Evolutionary conservation across 2,888 invertebrate species (phyloP), one percentile per base, ranked within the genome.

Genomic region (Augiades crinisus): DNA sequence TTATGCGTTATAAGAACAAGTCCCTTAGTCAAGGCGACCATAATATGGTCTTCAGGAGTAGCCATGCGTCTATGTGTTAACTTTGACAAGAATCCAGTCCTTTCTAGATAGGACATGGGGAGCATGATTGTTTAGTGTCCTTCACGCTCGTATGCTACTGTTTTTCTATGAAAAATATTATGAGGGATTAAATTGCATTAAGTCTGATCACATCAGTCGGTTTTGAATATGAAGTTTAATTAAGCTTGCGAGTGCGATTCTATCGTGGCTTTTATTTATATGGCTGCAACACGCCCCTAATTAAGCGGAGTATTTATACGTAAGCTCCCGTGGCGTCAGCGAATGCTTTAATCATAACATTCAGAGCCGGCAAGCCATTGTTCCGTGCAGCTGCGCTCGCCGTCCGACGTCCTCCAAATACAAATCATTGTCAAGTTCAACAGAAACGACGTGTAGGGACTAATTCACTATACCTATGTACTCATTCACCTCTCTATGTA

Each of bases 391-490:
- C 75, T 81, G 79, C 63, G 65, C 67, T 70, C 58, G 58, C 60
- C 60, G 56, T 53, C 61, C 53, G 66, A 61, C 75, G 70, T 73
- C 75, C 70, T 72, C 66, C 58, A 75, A 74, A 76, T 72, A 78
- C 72, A 75, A 76, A 78, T 75, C 72, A 77, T 78, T 81, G 78
- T 79, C 78, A 81, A 80, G 78, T 83, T 80, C 72, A 79, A 68
- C 67, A 67, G 66, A 75, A 75, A 56, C 60, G 60, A 72, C 75
- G 73, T 70, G 71, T 64, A 55, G 56, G 55, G 71, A 72, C 67
- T 77, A 17, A 46, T 54, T 62, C 67, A 65, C 60, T 47, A 22
- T 27, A 17, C 24, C 24, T 37, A 46, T 33, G 21, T 17, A 40
- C 30, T 30, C 31, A 47, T 31, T 14, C 10, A 27, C 36, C 41